These are phyloP conservation scores for Perccottus glenii DNA, from an alignment of 2,113 vertebrate species.

Conservation along the genomic window DNA sequence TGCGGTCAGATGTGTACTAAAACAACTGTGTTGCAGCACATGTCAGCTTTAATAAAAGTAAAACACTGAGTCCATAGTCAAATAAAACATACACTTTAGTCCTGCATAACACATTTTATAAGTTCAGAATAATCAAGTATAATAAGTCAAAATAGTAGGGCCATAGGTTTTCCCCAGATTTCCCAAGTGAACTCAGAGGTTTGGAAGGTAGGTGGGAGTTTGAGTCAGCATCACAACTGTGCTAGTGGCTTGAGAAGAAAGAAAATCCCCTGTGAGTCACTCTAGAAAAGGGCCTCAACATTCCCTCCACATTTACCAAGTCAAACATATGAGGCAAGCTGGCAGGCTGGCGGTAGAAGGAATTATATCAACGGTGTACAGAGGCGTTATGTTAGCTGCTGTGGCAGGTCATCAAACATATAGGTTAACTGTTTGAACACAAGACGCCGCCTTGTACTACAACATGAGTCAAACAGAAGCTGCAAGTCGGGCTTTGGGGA, in stretches of 20 bases:
- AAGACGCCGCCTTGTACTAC: background rate
- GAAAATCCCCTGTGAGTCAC: slow-evolving; percentile 28
- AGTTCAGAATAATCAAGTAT: background rate
- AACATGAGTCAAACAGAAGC: slow-evolving; percentile 5
- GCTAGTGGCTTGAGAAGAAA: slow-evolving; percentile 14
- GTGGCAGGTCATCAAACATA: slow-evolving; percentile 19
- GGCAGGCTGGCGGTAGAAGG: slow-evolving; percentile 2
- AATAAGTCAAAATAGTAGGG: background rate
- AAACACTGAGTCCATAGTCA: slow-evolving; percentile 7
- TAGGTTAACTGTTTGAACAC: slow-evolving; percentile 6
- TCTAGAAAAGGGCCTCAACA: slow-evolving; percentile 12
- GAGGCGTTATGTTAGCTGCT: slow-evolving; percentile 12
- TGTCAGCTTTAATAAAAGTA: slow-evolving; percentile 9
- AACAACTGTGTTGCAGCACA: slow-evolving; percentile 13
- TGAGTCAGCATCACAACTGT: slow-evolving; percentile 19
- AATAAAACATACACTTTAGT: background rate
- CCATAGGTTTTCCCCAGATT: slow-evolving; percentile 3
- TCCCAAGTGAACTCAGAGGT: slow-evolving; percentile 31
- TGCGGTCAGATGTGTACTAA: slow-evolving; percentile 30
- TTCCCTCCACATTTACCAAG: slow-evolving; percentile 31
- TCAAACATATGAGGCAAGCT: slow-evolving; percentile 26
- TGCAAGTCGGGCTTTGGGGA: background rate
- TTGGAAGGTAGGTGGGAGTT: slow-evolving; percentile 27
- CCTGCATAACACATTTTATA: background rate
- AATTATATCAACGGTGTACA: slow-evolving; percentile 27